Percentiles rank a stretch among this genome's conserved stretches.
phyloP scores from a whole-genome alignment of 2,113 vertebrate genomes.

The Ceratotherium simum region DNA sequence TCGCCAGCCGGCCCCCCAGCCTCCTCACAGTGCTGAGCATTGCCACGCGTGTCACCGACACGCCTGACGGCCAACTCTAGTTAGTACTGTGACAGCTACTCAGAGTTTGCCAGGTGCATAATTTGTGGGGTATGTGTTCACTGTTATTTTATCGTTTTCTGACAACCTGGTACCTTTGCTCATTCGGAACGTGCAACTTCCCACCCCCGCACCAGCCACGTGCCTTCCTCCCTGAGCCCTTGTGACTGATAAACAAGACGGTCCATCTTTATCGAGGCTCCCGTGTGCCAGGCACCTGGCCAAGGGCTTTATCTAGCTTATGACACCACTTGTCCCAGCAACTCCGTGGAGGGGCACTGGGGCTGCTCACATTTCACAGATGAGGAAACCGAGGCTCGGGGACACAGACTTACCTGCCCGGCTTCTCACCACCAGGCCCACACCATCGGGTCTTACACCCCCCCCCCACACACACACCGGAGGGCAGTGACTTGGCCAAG shows the following conservation, averaged over 20 bases:
- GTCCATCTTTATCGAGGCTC: neutral
- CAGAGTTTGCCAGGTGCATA: neutral
- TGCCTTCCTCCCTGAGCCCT: no score
- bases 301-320: neutral
- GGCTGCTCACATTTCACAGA: neutral
- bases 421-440: neutral
- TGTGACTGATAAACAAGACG: fast-evolving
- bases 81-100: neutral
- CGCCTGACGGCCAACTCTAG: fast-evolving
- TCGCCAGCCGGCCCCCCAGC: neutral
- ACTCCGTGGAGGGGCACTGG: neutral
- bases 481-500: neutral
- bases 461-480: fast-evolving
- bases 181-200: neutral
- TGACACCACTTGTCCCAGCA: neutral
- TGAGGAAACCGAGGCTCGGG: neutral
- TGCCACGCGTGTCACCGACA: neutral
- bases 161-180: neutral
- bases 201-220: no score
- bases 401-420: fast-evolving
- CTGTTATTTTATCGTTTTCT: neutral
- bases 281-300: neutral
- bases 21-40: fast-evolving
- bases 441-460: fast-evolving
- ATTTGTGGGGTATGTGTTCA: neutral